Evolutionary conservation across 2,888 invertebrate species (phyloP), one percentile per base, ranked within the genome.

Genomic region (Synergus japonicus): DNA sequence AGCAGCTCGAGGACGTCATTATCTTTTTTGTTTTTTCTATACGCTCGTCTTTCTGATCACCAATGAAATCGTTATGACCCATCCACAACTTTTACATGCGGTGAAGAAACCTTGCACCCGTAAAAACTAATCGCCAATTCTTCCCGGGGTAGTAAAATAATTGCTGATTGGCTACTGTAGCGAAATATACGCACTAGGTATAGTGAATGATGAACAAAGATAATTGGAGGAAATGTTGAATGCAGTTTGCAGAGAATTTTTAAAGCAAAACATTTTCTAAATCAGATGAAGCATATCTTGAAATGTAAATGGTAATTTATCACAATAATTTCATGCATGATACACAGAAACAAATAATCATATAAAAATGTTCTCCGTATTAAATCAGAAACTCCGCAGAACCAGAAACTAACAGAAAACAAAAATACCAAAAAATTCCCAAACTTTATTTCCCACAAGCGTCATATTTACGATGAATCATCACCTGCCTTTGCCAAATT

Each of bases 81-180:
- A 69, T 69, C 46, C 69, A 46, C 69, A 22, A 13, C 49, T 69
- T 69, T 69, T 69, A 44, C 29, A 69, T 46, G 49, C 69, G 69
- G 46, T 46, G 46, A 69, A 69, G 69, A 69, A 67, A 67, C 18
- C 22, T 46, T 46, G 66, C 66, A 66, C 46, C 46, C 49, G 44
- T 46, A 69, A 22, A 69, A 69, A 49, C 22, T 46, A 29, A 29
- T 73, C n/a, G n/a, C n/a, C 49, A 73, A 73, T 73, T 54, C 73
- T 49, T 49, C 29, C 49, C 46, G 49, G 49, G 49, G 69, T 69
- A 49, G 49, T 69, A 69, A 73, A 73, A 73, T 73, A 73, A 73
- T 73, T 73, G 49, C 46, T 73, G 73, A 73, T 73, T 73, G 37
- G 73, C 49, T 73, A 73, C 73, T 73, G 73, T 73, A 37, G 37